phyloP scores from a whole-genome alignment of 2,888 invertebrate genomes.

The Stenodera caucasica region DNA sequence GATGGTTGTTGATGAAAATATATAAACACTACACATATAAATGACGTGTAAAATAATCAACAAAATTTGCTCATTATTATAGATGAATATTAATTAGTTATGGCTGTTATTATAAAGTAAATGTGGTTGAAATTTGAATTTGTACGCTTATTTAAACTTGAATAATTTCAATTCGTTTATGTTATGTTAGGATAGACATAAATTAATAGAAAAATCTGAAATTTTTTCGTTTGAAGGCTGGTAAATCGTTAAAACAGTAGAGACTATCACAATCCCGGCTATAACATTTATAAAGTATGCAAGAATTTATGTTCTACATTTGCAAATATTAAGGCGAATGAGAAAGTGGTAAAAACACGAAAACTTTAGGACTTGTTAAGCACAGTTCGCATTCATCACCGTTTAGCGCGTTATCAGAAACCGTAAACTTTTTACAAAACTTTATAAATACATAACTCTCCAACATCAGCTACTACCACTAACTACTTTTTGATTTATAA shows the following conservation, averaged over 20 bases:
- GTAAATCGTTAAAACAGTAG: slow-evolving; percentile 14
- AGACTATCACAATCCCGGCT: slow-evolving; percentile 39
- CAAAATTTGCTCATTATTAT: slow-evolving; percentile 3
- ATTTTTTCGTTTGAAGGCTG: background rate
- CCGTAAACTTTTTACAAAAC: slow-evolving; percentile 38
- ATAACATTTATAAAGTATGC: slow-evolving; percentile 39
- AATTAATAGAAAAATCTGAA: no score
- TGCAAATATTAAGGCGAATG: slow-evolving; percentile 50
- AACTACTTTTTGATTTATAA: background rate
- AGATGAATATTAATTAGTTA: slow-evolving; percentile 6
- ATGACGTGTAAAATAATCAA: background rate
- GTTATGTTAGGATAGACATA: no score
- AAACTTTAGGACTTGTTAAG: slow-evolving; percentile 50
- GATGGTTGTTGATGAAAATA: background rate
- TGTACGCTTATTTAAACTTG: no score
- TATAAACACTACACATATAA: no score
- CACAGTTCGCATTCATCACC: slow-evolving; percentile 48
- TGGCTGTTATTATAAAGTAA: no score
- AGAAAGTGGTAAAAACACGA: slow-evolving; percentile 48
- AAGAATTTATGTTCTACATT: slow-evolving; percentile 52
- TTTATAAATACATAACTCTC: slow-evolving; percentile 20
- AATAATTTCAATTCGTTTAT: no score
- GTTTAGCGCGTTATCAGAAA: slow-evolving; percentile 47
- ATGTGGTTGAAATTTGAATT: no score
- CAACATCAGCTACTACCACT: background rate